phyloP scores from a whole-genome alignment of 2,113 vertebrate species.

The Nothocercus nigrocapillus region DNA sequence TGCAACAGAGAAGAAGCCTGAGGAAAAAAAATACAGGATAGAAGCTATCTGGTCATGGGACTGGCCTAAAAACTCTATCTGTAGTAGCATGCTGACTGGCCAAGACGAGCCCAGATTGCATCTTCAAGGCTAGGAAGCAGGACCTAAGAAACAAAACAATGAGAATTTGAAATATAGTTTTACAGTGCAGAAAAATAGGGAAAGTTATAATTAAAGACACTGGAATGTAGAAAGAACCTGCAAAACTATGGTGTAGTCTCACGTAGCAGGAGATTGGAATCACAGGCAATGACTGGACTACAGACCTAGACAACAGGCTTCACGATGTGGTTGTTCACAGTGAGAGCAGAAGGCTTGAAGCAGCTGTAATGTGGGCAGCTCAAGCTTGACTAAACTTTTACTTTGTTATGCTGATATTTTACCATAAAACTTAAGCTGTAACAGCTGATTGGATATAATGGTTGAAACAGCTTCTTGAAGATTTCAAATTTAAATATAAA shows the following conservation, averaged over 20 bases:
- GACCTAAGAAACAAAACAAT: not conserved
- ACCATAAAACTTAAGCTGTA: not conserved
- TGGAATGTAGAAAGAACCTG: not conserved
- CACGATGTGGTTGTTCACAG: conserved; percentile 40
- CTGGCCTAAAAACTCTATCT: not conserved
- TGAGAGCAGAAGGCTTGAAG: not conserved
- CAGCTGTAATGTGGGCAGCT: conserved; percentile 31
- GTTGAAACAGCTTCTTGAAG: conserved; percentile 16
- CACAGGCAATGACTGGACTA: conserved; percentile 4
- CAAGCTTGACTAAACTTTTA: conserved; percentile 34
- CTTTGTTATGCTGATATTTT: conserved; percentile 19
- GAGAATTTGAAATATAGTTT: not conserved
- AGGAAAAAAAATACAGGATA: not conserved
- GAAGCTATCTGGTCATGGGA: not conserved
- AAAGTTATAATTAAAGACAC: not conserved
- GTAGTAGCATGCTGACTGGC: not conserved
- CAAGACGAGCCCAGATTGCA: not conserved
- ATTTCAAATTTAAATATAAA: conserved; percentile 26
- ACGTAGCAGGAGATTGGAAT: not conserved
- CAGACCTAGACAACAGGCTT: conserved; percentile 53
- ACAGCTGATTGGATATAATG: not conserved
- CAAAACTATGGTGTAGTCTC: not conserved
- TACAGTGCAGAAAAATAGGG: not conserved
- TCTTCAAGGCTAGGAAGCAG: not conserved
- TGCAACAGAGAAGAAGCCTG: not conserved